Evolutionary conservation across 2,113 vertebrate genomes (phyloP), one percentile per base, ranked within the genome.

Genomic region (Sinosuthora webbiana): DNA sequence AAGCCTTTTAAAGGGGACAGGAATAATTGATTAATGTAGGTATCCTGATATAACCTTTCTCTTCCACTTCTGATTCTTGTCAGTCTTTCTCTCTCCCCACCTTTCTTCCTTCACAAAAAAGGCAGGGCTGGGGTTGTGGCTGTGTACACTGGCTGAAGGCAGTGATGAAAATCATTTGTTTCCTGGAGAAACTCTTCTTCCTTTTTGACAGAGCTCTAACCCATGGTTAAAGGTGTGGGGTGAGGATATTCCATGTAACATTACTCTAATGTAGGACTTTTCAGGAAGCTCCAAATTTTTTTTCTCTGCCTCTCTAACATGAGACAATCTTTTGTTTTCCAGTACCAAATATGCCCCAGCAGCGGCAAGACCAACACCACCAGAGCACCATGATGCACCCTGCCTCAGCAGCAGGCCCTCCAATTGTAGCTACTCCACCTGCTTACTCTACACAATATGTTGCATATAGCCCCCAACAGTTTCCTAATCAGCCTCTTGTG

Each of bases 321-420:
- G 30, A 49, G 11, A 21, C 73, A 55, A 21, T 90, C 65, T 95
- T 84, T 84, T 90, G 52, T 91, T 76, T 92, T 97, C 11, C 94
- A 99, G 99, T 99, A 97, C 98, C 99, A 98, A 99, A 98, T 98
- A 99, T 99, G 98, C 98, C 98, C 87, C 99, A 99, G 93, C 99
- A 99, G 95, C 98, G 99, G 96, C 99, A 99, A 95, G 99, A 99
- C 94, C 99, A 99, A 95, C 99, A 99, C 95, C 99, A 99, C 91
- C 99, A 98, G 93, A 99, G 98, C 95, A 98, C 99, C 97, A 99
- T 99, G 98, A 99, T 99, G 99, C 99, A 99, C 87, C 98, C 99
- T 30, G 99, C 98, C 28, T 99, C 99, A 2, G 99, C 99, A 41
- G 99, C 99, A 31, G 99, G 99, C 68, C 99, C 99, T 1, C 99